These are phyloP conservation scores for Rachycentron canadum DNA, from an alignment of 2,797 vertebrate species.

Conservation along the genomic window DNA sequence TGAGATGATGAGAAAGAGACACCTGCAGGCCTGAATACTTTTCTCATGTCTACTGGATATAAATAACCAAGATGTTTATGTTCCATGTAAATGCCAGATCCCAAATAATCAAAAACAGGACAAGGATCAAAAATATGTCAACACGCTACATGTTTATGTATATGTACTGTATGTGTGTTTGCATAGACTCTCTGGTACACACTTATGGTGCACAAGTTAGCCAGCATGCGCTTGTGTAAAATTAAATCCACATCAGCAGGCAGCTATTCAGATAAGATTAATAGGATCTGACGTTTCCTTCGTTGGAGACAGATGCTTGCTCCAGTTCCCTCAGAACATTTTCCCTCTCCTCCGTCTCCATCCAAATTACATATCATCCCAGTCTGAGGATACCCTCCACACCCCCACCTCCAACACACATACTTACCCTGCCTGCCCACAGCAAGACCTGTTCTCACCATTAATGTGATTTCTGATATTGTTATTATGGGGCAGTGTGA, in stretches of 20 bases:
- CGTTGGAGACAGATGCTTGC: conserved; percentile 80
- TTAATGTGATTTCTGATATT: conserved; percentile 71
- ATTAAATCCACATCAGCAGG: conserved; percentile 80
- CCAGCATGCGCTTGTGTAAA: conserved; percentile 68
- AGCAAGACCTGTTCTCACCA: conserved; percentile 56
- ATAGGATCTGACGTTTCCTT: conserved; percentile 81
- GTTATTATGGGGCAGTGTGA: conserved; percentile 55
- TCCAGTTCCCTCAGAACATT: conserved; percentile 72
- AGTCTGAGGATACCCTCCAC: conserved; percentile 48
- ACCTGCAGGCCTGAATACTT: no score
- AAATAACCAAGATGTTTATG: no score
- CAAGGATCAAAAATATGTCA: no score
- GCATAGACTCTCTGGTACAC: conserved; percentile 40
- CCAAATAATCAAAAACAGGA: no score
- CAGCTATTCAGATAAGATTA: conserved; percentile 82
- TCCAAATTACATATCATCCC: conserved; percentile 68
- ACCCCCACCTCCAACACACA: conserved; percentile 15
- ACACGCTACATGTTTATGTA: background rate
- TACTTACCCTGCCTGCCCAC: conserved; percentile 42
- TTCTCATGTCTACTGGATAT: no score
- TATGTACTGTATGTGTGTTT: conserved; percentile 15
- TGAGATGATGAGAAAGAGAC: no score
- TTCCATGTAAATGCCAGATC: no score
- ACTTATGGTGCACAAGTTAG: conserved; percentile 49
- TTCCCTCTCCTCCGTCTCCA: conserved; percentile 45